Conservation (phyloP, 2,888 invertebrate genomes). For the Caenorhabditis wallacei region DNA sequence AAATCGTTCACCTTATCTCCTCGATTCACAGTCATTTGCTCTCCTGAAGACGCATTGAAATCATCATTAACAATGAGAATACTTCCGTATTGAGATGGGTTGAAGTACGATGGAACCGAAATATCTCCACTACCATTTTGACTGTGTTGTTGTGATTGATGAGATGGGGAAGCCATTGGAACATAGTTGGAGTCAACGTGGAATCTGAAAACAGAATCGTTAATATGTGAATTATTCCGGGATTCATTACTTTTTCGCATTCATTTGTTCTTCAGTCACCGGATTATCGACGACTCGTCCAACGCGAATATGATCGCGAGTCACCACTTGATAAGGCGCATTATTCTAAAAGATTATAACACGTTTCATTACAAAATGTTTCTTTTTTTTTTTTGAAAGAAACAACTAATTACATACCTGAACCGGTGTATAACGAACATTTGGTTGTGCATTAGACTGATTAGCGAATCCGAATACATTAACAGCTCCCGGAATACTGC, state of each 20-base stretch:
- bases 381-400: background rate
- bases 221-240: background rate
- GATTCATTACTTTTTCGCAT: constrained; percentile 60
- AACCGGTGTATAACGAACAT: constrained; percentile 52
- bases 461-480: constrained; percentile 60
- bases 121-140: constrained; percentile 32
- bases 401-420: constrained; percentile 33
- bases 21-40: constrained; percentile 73
- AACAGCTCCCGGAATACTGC: constrained; percentile 63
- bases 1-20: constrained; percentile 72
- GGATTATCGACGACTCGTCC: constrained; percentile 65
- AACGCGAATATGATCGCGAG: constrained; percentile 59
- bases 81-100: constrained; percentile 73
- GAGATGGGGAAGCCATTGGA: constrained; percentile 55
- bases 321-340: constrained; percentile 61
- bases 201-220: constrained; percentile 40
- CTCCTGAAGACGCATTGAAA: constrained; percentile 73
- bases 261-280: constrained; percentile 64
- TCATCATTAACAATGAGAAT: constrained; percentile 73
- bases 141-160: constrained; percentile 53
- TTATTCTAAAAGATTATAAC: constrained; percentile 41
- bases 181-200: constrained; percentile 60
- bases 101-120: constrained; percentile 68
- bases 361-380: background rate
- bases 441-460: constrained; percentile 34